These are phyloP conservation scores for Timema cristinae DNA, from an alignment of 2,888 invertebrate species.

Conservation along the genomic window DNA sequence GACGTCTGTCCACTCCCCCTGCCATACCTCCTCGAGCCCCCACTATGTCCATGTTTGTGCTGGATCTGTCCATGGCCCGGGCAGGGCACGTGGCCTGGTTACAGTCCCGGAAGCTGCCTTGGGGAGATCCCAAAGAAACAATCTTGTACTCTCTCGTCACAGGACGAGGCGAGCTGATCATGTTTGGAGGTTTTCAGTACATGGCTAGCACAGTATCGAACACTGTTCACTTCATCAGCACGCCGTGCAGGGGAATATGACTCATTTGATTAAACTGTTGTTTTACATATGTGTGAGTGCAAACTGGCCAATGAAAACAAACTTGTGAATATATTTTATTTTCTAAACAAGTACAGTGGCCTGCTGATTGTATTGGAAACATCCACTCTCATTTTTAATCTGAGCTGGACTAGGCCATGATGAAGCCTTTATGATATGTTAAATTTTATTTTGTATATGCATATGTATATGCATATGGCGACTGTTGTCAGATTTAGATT, in stretches of 20 bases:
- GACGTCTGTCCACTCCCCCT: conserved; percentile 38
- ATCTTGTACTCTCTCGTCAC: conserved; percentile 85
- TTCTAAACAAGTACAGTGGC: too few species aligned
- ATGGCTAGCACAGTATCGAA: conserved; percentile 69
- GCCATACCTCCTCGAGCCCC: conserved; percentile 1
- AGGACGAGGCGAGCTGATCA: conserved; percentile 87
- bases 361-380: too few species aligned
- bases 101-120: conserved; percentile 55
- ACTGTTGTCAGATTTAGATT: too few species aligned
- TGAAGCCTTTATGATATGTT: too few species aligned
- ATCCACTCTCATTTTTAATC: too few species aligned
- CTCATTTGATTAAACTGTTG: background rate
- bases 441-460: too few species aligned
- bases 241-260: conserved; percentile 47
- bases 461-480: too few species aligned
- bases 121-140: conserved; percentile 78
- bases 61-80: conserved; percentile 74
- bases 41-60: conserved; percentile 75
- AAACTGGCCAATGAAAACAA: too few species aligned
- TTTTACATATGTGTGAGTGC: background rate
- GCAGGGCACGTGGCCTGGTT: conserved; percentile 65
- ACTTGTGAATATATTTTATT: too few species aligned
- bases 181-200: conserved; percentile 92
- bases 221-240: conserved; percentile 69
- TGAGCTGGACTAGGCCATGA: too few species aligned